These are phyloP conservation scores for Cataglyphis cursor DNA, from an alignment of 2,888 invertebrate genomes.

Conservation along the genomic window DNA sequence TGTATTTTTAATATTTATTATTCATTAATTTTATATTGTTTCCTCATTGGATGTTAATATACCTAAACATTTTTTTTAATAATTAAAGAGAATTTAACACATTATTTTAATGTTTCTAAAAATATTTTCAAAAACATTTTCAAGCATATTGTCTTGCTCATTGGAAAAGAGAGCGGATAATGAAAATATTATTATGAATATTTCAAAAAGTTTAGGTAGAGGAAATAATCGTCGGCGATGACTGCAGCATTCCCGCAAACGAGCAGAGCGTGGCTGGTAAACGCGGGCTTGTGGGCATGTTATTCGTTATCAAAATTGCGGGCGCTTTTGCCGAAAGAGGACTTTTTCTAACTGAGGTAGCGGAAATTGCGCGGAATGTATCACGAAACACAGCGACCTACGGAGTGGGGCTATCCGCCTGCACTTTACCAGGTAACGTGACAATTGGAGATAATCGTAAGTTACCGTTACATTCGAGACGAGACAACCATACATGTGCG, in stretches of 20 bases:
- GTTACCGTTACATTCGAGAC: neutral
- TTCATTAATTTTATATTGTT: too few relatives aligned
- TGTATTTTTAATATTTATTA: too few relatives aligned
- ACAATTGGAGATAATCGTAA: constrained; percentile 1
- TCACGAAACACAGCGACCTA: constrained; percentile 90
- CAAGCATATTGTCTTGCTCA: too few relatives aligned
- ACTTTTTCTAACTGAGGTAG: constrained; percentile 87
- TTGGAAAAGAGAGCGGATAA: too few relatives aligned
- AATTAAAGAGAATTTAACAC: too few relatives aligned
- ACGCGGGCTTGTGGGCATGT: constrained; percentile 85
- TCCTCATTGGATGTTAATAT: too few relatives aligned
- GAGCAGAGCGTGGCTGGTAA: constrained; percentile 86
- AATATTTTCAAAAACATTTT: too few relatives aligned
- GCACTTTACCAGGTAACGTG: constrained; percentile 89
- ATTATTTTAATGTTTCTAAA: too few relatives aligned
- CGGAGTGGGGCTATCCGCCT: constrained; percentile 90
- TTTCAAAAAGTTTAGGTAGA: constrained; percentile 73
- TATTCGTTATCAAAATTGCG: constrained; percentile 83
- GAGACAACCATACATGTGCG: neutral
- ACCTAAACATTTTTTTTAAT: too few relatives aligned
- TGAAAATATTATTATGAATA: neutral
- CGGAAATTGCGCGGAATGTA: constrained; percentile 84
- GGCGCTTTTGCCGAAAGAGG: constrained; percentile 87
- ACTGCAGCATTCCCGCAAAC: constrained; percentile 83
- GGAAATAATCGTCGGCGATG: constrained; percentile 83